Base-by-base conservation (phyloP, 35 echinoderm and acorn worm species). In the Ophioderma brevispina region DNA sequence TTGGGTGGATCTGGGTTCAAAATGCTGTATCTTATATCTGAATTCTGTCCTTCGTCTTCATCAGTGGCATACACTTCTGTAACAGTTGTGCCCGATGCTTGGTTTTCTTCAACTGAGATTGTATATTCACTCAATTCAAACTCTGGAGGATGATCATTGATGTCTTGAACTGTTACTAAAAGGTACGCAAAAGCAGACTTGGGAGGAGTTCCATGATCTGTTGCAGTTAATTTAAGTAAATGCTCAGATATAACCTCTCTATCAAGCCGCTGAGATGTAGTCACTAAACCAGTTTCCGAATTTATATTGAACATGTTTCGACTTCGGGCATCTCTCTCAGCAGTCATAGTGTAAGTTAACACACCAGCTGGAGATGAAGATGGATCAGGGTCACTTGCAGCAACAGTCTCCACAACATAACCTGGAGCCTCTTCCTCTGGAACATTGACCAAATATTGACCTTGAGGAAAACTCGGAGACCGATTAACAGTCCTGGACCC, bases 281-380 rank as follows among this genome's bases (percentile, higher is more conserved):
- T 91, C 14, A 99, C 84, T 33, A 92, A 78, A 21, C 97, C 97
- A 84, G 82, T 89, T 23, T 95, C 64, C 80, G 42, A 42, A 80
- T 93, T 91, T 15, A 99, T 93, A 25, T 40, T 81, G 76, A 99
- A 99, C 91, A 93, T 99, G 46, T 76, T 93, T 42, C 88, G 91
- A 88, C 97, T 99, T 15, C 97, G 84, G 38, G 55, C 97, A 99
- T 99, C 97, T n/a, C 87, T 36, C 13, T 87, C 82, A 41, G 97
- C 93, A 34, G 80, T 64, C 88, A 99, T 89, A 33, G 49, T 84
- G 75, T 99, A 99, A 0, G 94, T 91, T 8, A 99, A 33, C 33
- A 78, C 25, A 8, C 97, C 97, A 80, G 75, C 78, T 3, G 92
- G 84, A 23, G 94, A 91, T 64, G 77, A 77, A 13, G 94, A 94